phyloP scores from a whole-genome alignment of 2,113 vertebrate genomes.

The Festucalex cinctus region DNA sequence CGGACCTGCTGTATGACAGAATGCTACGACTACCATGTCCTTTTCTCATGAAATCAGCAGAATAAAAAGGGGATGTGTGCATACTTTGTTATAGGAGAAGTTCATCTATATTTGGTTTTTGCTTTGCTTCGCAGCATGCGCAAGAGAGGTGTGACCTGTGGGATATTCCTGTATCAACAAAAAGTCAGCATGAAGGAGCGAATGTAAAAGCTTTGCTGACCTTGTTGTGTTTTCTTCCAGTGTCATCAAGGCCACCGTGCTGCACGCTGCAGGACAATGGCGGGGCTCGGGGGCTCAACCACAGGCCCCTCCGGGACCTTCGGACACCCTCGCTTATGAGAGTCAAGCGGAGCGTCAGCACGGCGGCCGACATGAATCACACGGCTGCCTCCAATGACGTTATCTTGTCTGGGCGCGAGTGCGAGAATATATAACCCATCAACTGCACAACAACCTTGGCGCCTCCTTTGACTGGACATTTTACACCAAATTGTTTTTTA shows the following conservation, averaged over 20 bases:
- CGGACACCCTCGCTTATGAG: slow-evolving; percentile 53
- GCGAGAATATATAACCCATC: slow-evolving; percentile 33
- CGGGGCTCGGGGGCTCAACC: slow-evolving; percentile 15
- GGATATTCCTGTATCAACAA: slow-evolving; percentile 56
- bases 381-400: slow-evolving; percentile 34
- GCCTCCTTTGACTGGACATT: slow-evolving; percentile 37
- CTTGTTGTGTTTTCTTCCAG: slow-evolving; percentile 58
- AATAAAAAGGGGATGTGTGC: slow-evolving; percentile 6
- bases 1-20: not conserved
- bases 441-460: slow-evolving; percentile 32
- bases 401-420: slow-evolving; percentile 36
- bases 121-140: slow-evolving; percentile 2
- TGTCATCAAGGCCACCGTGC: slow-evolving; percentile 54
- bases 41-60: slow-evolving; percentile 3
- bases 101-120: slow-evolving; percentile 27
- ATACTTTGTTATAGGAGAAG: slow-evolving; percentile 19
- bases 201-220: slow-evolving; percentile 64
- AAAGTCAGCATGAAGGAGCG: slow-evolving; percentile 56
- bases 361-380: slow-evolving; percentile 50
- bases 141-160: slow-evolving; percentile 24
- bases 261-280: slow-evolving; percentile 51
- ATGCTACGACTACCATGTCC: not conserved
- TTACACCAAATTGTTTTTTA: slow-evolving; percentile 37
- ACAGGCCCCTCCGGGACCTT: slow-evolving; percentile 37
- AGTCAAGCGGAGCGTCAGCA: slow-evolving; percentile 63